A percentile compares a stretch with the other conserved stretches of the same genome.
Evolutionary conservation across 2,888 invertebrate species (phyloP).

Genomic region (Yponomeuta malinellus): DNA sequence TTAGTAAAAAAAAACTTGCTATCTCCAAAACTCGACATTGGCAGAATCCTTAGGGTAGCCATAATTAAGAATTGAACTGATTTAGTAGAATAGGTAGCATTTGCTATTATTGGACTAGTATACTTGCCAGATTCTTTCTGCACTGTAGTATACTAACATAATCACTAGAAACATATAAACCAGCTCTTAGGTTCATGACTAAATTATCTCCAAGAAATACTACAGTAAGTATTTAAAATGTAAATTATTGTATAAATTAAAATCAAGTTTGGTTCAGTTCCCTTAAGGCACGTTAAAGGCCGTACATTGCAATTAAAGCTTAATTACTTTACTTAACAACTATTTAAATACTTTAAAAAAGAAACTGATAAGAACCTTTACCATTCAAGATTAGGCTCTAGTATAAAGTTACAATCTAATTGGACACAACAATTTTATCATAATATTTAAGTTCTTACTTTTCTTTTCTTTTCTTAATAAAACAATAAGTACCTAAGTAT

Average conservation of each 20-base stretch:
- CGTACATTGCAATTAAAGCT: constrained; percentile 66
- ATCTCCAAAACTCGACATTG: too few relatives aligned
- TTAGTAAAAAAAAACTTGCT: too few relatives aligned
- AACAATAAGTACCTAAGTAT: neutral
- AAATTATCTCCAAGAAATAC: neutral
- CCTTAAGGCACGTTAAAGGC: constrained; percentile 66
- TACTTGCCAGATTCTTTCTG: too few relatives aligned
- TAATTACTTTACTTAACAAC: constrained; percentile 23
- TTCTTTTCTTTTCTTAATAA: neutral
- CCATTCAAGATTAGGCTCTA: neutral
- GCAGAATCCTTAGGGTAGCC: too few relatives aligned
- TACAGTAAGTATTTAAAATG: neutral
- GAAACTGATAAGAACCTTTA: neutral
- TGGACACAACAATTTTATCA: neutral
- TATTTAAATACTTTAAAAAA: constrained; percentile 9
- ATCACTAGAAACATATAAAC: neutral
- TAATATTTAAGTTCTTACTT: neutral
- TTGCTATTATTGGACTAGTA: too few relatives aligned
- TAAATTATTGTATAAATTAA: constrained; percentile 16
- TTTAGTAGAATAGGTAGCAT: too few relatives aligned
- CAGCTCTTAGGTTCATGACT: neutral
- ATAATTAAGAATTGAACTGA: too few relatives aligned
- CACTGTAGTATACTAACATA: neutral
- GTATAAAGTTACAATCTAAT: neutral
- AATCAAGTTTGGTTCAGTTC: constrained; percentile 68